These are phyloP conservation scores for Sciurus niger DNA, from an alignment of 2,113 vertebrate species.

Conservation along the genomic window DNA sequence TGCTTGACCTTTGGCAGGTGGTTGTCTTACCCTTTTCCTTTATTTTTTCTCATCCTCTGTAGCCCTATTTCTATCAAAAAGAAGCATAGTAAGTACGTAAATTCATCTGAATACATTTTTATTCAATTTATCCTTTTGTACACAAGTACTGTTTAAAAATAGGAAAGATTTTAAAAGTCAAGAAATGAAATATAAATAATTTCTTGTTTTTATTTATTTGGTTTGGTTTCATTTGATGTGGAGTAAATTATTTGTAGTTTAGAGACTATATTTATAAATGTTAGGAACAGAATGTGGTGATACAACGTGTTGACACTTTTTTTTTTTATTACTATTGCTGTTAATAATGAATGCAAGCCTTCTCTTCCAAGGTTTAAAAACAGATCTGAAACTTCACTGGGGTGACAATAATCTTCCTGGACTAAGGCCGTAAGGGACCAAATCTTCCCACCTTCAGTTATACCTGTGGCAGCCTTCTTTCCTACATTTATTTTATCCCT, in stretches of 20 bases:
- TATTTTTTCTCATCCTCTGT: background rate
- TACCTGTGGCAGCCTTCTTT: background rate
- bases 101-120: background rate
- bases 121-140: conserved; percentile 10
- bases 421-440: background rate
- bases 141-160: conserved; percentile 41
- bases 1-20: conserved; percentile 58
- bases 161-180: conserved; percentile 61
- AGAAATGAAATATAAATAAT: conserved; percentile 69
- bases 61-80: conserved; percentile 48
- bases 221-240: conserved; percentile 58
- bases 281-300: conserved; percentile 81
- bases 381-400: background rate
- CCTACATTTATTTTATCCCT: background rate
- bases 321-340: conserved; percentile 74
- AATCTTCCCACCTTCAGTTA: background rate
- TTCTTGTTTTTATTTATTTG: conserved; percentile 81
- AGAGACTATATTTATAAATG: conserved; percentile 77
- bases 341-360: conserved; percentile 78
- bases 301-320: conserved; percentile 78
- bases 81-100: background rate
- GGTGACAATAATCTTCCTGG: background rate
- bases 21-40: background rate
- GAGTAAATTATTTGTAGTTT: conserved; percentile 77
- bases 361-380: conserved; percentile 51